Evolutionary conservation across 2,888 invertebrate species (phyloP), one percentile per base, ranked within the genome.

Genomic region (Chrysotoxum bicinctum): DNA sequence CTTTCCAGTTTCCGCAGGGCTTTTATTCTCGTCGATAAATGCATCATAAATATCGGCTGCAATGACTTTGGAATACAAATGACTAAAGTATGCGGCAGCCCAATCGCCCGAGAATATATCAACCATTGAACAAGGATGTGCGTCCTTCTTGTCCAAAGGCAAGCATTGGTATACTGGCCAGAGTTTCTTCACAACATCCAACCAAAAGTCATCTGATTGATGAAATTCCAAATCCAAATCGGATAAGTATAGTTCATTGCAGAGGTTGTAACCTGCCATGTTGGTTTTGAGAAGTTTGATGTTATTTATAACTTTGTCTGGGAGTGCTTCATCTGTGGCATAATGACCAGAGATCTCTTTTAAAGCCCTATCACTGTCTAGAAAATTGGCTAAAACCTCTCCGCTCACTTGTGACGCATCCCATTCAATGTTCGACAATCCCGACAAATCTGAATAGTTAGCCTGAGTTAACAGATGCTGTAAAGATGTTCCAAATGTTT

Each of bases 11-110:
- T 93, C 94, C 87, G 78, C 80, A 35, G 87, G 77, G 40, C 93
- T 87, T 1, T 93, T 92, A 56, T 92, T 81, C 3, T 76, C 93
- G 77, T 94, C 94, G 1, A 78, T 68, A 91, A 99, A 98, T 62
- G 97, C 96, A 90, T 96, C 95, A 90, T 95, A 97, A 37, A 96
- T 94, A 91, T 99, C 98, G 0, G 98, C 97, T 0, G 98, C 98
- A 62, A 98, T 94, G 94, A 98, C 95, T 89, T 94, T 94, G 1
- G 98, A 96, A 97, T 98, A 98, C 16, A 97, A 91, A 89, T 95
- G 94, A 72, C 97, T 95, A 90, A 96, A 99, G 90, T 97, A 97
- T 0, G 97, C 96, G 0, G 97, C 98, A 0, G 95, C 96, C 94
- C 96, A 96, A 88, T 96, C 95, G 81, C 96, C 97, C 8, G 95